phyloP scores from a whole-genome alignment of 2,888 invertebrate genomes.

The Lochmaea crataegi region DNA sequence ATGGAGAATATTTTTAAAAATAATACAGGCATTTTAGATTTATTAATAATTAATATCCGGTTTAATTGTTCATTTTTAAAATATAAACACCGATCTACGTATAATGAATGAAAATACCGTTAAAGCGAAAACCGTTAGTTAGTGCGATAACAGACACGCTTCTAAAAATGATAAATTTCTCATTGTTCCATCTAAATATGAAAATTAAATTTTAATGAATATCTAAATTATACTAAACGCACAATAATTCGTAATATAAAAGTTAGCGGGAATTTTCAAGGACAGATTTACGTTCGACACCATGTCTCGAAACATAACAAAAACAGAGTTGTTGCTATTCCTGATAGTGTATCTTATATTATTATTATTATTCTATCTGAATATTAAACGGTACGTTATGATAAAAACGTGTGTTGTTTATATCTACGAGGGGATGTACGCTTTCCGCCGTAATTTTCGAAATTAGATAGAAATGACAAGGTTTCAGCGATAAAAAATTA shows the following conservation, averaged over 20 bases:
- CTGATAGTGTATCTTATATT: slow-evolving; percentile 1
- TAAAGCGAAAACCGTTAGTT: background rate
- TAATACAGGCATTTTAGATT: no score
- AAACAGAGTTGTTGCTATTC: slow-evolving; percentile 1
- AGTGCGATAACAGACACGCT: background rate
- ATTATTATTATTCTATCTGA: background rate
- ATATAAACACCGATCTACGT: no score
- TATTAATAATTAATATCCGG: no score
- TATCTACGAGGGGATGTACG: no score
- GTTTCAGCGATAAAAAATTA: no score
- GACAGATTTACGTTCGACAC: slow-evolving; percentile 4
- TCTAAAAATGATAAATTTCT: background rate
- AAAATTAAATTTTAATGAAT: slow-evolving; percentile 6
- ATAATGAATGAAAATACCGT: no score
- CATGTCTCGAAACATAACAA: background rate
- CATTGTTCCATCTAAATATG: background rate
- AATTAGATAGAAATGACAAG: no score
- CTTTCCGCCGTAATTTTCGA: no score
- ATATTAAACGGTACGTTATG: background rate
- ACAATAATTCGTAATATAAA: background rate
- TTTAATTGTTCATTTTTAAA: no score
- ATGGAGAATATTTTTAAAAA: no score
- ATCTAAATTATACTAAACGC: background rate
- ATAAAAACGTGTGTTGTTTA: background rate
- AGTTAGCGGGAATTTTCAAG: slow-evolving; percentile 13